These are phyloP conservation scores for Caerostris darwini DNA, from an alignment of 1,140 invertebrate genomes.

Conservation along the genomic window DNA sequence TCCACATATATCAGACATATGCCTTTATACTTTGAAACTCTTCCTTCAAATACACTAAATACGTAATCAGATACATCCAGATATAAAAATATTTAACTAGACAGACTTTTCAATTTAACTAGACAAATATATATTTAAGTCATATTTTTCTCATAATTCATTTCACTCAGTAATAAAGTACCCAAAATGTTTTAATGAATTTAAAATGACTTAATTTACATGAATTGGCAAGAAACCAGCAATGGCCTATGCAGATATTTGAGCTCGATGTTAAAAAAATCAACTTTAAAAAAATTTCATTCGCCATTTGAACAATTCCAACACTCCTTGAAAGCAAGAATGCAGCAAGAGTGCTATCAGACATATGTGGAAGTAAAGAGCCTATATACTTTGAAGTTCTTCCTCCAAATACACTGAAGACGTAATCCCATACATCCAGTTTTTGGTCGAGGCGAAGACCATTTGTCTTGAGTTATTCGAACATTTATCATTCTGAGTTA, in stretches of 20 bases:
- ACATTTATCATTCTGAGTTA: conserved; percentile 70
- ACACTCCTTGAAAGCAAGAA: not conserved
- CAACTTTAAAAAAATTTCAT: no score
- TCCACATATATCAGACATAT: not conserved
- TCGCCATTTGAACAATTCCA: not conserved
- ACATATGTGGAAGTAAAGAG: conserved; percentile 1
- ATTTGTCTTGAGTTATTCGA: conserved; percentile 78
- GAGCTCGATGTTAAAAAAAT: no score
- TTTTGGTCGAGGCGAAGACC: conserved; percentile 68
- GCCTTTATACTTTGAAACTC: not conserved
- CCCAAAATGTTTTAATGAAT: no score
- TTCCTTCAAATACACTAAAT: conserved; percentile 65
- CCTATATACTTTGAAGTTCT: conserved; percentile 19
- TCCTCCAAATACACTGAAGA: conserved; percentile 66
- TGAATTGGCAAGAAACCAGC: no score
- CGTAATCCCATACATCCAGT: conserved; percentile 72
- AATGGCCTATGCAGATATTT: no score
- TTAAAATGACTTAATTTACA: no score
- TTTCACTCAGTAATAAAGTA: no score
- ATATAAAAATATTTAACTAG: no score
- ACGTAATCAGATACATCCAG: conserved; percentile 68
- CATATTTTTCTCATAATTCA: no score
- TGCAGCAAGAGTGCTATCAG: not conserved
- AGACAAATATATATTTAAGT: no score
- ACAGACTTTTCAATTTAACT: no score